Conservation (phyloP, 2,797 vertebrate genomes). For the Acropternis orthonyx region DNA sequence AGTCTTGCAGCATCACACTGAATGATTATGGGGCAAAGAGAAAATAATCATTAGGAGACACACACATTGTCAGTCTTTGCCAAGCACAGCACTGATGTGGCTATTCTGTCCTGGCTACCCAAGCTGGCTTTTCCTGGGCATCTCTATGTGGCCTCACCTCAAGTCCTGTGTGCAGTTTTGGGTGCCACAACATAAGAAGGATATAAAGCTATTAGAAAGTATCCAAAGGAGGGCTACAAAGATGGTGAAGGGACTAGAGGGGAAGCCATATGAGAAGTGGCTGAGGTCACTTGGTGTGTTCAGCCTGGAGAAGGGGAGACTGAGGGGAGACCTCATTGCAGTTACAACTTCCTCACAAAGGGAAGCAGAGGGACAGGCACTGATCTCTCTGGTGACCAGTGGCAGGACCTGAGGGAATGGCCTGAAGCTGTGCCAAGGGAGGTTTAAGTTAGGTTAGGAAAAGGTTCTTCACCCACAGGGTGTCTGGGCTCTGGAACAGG, state of each 20-base stretch:
- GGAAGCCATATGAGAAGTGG: background rate
- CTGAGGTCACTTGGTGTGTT: background rate
- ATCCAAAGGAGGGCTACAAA: background rate
- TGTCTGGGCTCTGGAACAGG: background rate
- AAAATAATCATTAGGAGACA: background rate
- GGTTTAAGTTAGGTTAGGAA: background rate
- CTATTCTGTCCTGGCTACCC: background rate
- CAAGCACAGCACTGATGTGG: background rate
- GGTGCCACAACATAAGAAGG: background rate
- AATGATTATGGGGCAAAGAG: background rate
- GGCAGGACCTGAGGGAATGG: accelerated
- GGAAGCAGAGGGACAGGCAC: background rate
- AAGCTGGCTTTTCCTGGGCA: background rate
- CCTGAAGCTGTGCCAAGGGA: background rate
- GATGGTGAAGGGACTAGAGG: background rate
- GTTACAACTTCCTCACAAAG: accelerated
- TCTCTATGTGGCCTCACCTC: background rate
- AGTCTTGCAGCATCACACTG: background rate
- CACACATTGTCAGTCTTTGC: background rate
- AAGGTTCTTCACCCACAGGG: background rate
- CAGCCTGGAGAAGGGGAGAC: background rate
- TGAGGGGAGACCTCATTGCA: background rate
- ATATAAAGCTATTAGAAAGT: background rate
- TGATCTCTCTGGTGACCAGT: background rate
- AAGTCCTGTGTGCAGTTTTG: background rate